Evolutionary conservation across 2,888 invertebrate genomes (phyloP).

Genomic region (Tuta absoluta): DNA sequence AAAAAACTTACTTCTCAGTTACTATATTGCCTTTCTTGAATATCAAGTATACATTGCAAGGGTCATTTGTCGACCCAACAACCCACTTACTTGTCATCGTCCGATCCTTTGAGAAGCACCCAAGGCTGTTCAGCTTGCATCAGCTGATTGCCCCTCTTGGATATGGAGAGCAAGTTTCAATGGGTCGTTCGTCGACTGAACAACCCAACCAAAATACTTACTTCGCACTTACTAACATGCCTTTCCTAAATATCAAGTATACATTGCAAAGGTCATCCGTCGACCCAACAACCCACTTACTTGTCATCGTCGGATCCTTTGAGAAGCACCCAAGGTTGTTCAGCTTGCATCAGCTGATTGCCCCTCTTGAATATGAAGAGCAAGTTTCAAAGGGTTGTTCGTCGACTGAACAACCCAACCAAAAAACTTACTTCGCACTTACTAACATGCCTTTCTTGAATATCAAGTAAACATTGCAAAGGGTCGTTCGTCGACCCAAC

Average conservation of each 20-base stretch:
- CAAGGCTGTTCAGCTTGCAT: slow-evolving; percentile 98
- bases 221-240: too few species aligned
- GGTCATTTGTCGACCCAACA: slow-evolving; percentile 87
- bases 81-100: slow-evolving; percentile 86
- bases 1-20: too few species aligned
- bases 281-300: slow-evolving; percentile 81
- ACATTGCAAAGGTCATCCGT: slow-evolving; percentile 92
- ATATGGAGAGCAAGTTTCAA: too few species aligned
- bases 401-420: slow-evolving; percentile 82
- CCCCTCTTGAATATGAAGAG: slow-evolving; percentile 83
- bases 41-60: slow-evolving; percentile 88
- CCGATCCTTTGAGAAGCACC: slow-evolving; percentile 93
- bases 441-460: slow-evolving; percentile 89
- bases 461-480: slow-evolving; percentile 90
- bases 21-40: slow-evolving; percentile 78
- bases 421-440: too few species aligned
- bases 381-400: slow-evolving; percentile 93
- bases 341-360: slow-evolving; percentile 97
- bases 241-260: slow-evolving; percentile 90
- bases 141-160: slow-evolving; percentile 93
- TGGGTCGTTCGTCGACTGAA: too few species aligned
- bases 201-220: too few species aligned
- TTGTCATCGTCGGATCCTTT: slow-evolving; percentile 90
- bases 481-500: slow-evolving; percentile 87
- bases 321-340: slow-evolving; percentile 96